These are phyloP conservation scores for Lota lota DNA, from an alignment of 2,113 vertebrate genomes.

Conservation along the genomic window DNA sequence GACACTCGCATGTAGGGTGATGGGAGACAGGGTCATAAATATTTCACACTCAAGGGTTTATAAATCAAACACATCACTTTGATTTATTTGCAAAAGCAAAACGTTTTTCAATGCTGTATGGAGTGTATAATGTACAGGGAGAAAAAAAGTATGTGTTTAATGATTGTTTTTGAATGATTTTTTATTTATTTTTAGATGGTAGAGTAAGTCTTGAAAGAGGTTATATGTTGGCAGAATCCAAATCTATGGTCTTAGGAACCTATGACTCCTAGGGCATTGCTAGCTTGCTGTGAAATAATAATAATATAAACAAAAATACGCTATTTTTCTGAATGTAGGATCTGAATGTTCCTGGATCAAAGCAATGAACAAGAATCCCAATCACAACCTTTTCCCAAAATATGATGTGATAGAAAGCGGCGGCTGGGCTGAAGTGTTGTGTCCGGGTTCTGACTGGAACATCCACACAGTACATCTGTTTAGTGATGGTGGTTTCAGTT, in stretches of 20 bases:
- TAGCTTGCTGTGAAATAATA: slow-evolving; percentile 61
- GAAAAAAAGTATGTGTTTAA: too few relatives aligned
- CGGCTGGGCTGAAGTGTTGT: slow-evolving; percentile 4
- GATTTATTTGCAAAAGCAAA: too few relatives aligned
- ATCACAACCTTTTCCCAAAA: slow-evolving; percentile 39
- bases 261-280: slow-evolving; percentile 28
- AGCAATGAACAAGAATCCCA: slow-evolving; percentile 38
- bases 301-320: slow-evolving; percentile 62
- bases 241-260: slow-evolving; percentile 53
- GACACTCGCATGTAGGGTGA: too few relatives aligned
- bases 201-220: slow-evolving; percentile 38
- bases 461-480: not conserved
- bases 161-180: not conserved
- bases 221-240: slow-evolving; percentile 60
- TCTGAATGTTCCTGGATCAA: slow-evolving; percentile 61
- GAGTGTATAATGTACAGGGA: too few relatives aligned
- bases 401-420: slow-evolving; percentile 5
- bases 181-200: slow-evolving; percentile 37
- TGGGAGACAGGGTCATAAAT: too few relatives aligned
- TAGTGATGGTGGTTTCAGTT: not conserved
- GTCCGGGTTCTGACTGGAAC: not conserved
- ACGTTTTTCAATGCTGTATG: too few relatives aligned
- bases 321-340: slow-evolving; percentile 72
- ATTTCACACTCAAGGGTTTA: too few relatives aligned
- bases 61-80: too few relatives aligned